phyloP scores from a whole-genome alignment of 2,113 vertebrate genomes.

The Esox niger region DNA sequence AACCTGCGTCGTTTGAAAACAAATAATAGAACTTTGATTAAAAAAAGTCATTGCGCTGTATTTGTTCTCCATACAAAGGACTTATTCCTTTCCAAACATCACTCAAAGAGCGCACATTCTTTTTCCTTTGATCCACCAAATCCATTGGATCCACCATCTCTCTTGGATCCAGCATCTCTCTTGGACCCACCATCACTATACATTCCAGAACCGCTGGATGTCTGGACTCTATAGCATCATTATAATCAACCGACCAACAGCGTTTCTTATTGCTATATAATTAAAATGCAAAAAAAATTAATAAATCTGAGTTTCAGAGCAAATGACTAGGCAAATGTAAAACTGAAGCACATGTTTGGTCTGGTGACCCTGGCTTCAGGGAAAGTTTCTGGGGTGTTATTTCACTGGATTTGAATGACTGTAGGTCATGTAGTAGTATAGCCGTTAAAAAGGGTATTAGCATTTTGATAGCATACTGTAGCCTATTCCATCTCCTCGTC shows the following conservation, averaged over 20 bases:
- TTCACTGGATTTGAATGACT: constrained; percentile 36
- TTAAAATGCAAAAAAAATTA: constrained; percentile 52
- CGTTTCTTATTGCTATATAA: constrained; percentile 56
- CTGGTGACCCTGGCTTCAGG: constrained; percentile 24
- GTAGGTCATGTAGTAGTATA: constrained; percentile 43
- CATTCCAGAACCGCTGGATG: no score
- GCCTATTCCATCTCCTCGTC: constrained; percentile 51
- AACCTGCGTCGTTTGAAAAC: no score
- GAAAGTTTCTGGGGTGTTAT: not conserved
- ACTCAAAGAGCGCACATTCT: constrained; percentile 10
- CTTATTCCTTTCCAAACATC: not conserved
- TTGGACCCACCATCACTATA: constrained; percentile 31
- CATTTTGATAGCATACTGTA: constrained; percentile 63
- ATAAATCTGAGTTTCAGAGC: constrained; percentile 61
- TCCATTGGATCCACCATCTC: not conserved
- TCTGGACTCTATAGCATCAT: constrained; percentile 44
- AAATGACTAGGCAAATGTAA: constrained; percentile 49
- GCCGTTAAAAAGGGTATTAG: constrained; percentile 51
- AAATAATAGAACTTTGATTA: not conserved
- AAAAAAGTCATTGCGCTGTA: not conserved
- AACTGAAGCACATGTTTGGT: constrained; percentile 48
- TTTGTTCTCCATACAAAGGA: not conserved
- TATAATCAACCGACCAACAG: constrained; percentile 56
- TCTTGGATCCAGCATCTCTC: constrained; percentile 19
- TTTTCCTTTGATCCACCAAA: constrained; percentile 25